Percentiles rank a stretch among this genome's conserved stretches.
Conservation (phyloP, 1,140 invertebrate species). For the Leptoteleia sp. region DNA sequence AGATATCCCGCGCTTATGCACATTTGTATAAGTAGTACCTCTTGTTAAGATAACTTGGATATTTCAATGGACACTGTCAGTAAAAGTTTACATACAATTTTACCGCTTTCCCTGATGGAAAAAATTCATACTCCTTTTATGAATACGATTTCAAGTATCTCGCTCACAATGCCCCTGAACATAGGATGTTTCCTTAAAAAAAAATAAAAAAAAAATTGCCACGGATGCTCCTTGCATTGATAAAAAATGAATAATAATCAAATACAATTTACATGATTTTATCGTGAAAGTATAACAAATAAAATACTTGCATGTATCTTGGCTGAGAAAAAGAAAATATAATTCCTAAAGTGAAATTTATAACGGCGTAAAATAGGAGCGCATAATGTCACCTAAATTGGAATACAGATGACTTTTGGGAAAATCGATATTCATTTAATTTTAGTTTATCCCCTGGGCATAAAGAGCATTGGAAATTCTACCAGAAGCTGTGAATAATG, state of each 20-base stretch:
- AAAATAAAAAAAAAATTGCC: no score
- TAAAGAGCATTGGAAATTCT: slow-evolving; percentile 34
- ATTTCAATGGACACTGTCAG: slow-evolving; percentile 3
- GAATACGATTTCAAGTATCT: no score
- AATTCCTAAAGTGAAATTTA: slow-evolving; percentile 28
- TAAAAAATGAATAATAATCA: no score
- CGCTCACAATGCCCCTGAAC: no score
- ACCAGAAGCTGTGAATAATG: slow-evolving; percentile 45
- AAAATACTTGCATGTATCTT: neutral
- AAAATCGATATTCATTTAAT: slow-evolving; percentile 56
- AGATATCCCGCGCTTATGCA: neutral
- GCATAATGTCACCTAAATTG: slow-evolving; percentile 31
- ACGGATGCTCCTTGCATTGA: no score
- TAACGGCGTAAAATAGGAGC: slow-evolving; percentile 14
- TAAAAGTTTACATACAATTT: slow-evolving; percentile 2
- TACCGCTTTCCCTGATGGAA: neutral
- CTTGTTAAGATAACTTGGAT: slow-evolving; percentile 1
- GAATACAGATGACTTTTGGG: slow-evolving; percentile 47
- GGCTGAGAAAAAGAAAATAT: slow-evolving; percentile 2
- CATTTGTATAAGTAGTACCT: neutral
- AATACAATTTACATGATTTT: no score
- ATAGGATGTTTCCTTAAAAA: no score
- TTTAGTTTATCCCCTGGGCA: slow-evolving; percentile 37
- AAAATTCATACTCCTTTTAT: no score
- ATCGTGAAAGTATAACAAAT: neutral